Evolutionary conservation across 2,113 vertebrate genomes (phyloP), one percentile per base, ranked within the genome.

Genomic region (Henicopernis longicauda): DNA sequence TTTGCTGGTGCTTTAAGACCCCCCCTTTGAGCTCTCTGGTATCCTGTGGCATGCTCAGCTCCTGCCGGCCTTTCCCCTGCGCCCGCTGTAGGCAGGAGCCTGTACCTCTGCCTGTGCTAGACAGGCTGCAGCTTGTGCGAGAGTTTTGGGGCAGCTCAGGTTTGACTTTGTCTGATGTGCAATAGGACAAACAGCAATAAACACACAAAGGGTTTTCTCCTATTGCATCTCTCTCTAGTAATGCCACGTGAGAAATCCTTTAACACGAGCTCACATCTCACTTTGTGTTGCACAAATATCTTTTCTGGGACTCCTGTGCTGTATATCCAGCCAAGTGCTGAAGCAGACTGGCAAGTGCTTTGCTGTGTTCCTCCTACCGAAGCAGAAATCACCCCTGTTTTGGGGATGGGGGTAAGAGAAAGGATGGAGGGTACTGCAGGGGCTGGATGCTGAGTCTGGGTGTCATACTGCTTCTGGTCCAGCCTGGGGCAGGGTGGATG

Each of bases 11-110:
- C 25, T 81, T 73, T 69, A 45, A 54, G 65, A 71, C 15, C 32
- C 9, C 1, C 42, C 9, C 52, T 40, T 52, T 17, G 25, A 52
- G 42, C 62, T 58, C 21, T 11, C 27, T 45, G 42, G 5, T 38
- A 11, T 8, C 23, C 32, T 31, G 14, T 0, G 4, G 7, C 1
- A 1, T 27, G 23, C 12, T 73, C 9, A 7, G 65, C 31, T 73
- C 58, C 58, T 45, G 80, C 19, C 3, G 2, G 44, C 19, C 20
- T 63, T 38, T 31, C 8, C 22, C 5, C 36, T 25, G 32, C 8
- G 6, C 6, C 6, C 2, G 1, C 11, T 16, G 5, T 16, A 23
- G 54, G 32, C n/a, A 67, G 54, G 34, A 71, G 38, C 29, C 20
- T 4, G 27, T 44, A 57, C 29, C 12, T 63, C 47, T 26, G n/a